These are phyloP conservation scores for Pyrgilauda ruficollis DNA, from an alignment of 2,113 vertebrate genomes.

Conservation along the genomic window DNA sequence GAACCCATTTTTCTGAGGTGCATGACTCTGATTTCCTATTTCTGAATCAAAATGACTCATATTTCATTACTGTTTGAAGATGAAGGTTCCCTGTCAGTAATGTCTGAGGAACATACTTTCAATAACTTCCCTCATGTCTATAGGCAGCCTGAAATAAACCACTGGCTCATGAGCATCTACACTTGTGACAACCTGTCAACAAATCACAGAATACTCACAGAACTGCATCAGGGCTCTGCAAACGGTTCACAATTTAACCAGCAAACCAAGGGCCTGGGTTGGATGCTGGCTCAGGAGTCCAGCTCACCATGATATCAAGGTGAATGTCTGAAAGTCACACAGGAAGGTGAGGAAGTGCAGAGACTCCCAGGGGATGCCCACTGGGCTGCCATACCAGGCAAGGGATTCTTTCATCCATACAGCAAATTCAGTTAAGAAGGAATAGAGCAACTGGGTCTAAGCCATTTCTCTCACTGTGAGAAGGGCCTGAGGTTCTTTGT, in stretches of 20 bases:
- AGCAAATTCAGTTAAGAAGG: not conserved
- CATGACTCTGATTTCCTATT: not conserved
- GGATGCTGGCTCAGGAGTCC: not conserved
- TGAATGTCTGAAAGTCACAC: not conserved
- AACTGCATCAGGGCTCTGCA: slow-evolving; percentile 35
- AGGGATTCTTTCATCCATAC: not conserved
- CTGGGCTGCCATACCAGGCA: not conserved
- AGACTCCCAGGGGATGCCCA: not conserved
- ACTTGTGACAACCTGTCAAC: slow-evolving; percentile 57
- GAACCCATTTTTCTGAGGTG: not conserved
- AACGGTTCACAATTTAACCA: not conserved
- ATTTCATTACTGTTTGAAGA: slow-evolving; percentile 34
- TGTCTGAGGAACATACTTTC: not conserved
- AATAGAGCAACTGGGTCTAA: not conserved
- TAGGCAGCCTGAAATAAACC: slow-evolving; percentile 51
- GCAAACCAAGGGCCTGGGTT: not conserved
- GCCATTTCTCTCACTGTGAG: not conserved
- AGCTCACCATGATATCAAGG: not conserved
- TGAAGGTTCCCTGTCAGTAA: not conserved
- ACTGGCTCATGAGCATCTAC: slow-evolving; percentile 38
- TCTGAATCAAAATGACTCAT: slow-evolving; percentile 20
- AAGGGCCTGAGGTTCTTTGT: not conserved
- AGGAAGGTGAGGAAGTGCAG: not conserved
- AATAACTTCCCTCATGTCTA: slow-evolving; percentile 1
- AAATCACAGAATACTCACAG: slow-evolving; percentile 42